phyloP scores from a whole-genome alignment of 2,797 vertebrate species.

The Etheostoma nigrum region DNA sequence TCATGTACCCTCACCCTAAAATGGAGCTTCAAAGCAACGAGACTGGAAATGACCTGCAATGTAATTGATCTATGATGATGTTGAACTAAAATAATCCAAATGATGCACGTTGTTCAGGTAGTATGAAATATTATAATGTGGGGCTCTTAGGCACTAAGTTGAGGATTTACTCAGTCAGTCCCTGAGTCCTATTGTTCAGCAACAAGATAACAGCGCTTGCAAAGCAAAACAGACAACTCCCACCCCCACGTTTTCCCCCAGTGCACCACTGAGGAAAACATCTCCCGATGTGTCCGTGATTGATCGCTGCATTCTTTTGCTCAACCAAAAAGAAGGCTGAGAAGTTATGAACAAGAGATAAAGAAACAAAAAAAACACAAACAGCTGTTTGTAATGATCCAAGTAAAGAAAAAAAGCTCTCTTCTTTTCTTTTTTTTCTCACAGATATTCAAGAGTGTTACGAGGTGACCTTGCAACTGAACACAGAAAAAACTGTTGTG shows the following conservation, averaged over 20 bases:
- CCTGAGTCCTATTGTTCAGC: constrained; percentile 59
- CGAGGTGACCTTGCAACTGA: constrained; percentile 86
- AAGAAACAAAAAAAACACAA: constrained; percentile 4
- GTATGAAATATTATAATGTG: constrained; percentile 20
- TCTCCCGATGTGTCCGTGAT: constrained; percentile 39
- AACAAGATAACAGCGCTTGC: constrained; percentile 34
- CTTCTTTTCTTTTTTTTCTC: constrained; percentile 55
- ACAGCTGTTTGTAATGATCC: constrained; percentile 24
- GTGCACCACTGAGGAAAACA: constrained; percentile 26
- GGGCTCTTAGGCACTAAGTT: constrained; percentile 35
- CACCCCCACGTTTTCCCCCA: constrained; percentile 56
- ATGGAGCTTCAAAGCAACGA: constrained; percentile 21
- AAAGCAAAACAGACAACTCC: constrained; percentile 62
- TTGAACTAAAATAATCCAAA: constrained; percentile 4
- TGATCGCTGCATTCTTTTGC: constrained; percentile 38
- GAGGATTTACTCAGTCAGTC: constrained; percentile 44
- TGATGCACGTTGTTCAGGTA: neutral
- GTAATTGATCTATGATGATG: constrained; percentile 1
- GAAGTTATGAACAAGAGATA: constrained; percentile 18
- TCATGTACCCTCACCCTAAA: constrained; percentile 22
- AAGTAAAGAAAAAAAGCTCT: constrained; percentile 30
- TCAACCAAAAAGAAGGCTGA: constrained; percentile 7
- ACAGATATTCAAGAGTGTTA: constrained; percentile 90
- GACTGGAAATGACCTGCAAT: neutral
- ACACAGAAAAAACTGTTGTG: constrained; percentile 73